These are phyloP conservation scores for Chironomus tepperi DNA, from an alignment of 1,140 invertebrate genomes.

Conservation along the genomic window DNA sequence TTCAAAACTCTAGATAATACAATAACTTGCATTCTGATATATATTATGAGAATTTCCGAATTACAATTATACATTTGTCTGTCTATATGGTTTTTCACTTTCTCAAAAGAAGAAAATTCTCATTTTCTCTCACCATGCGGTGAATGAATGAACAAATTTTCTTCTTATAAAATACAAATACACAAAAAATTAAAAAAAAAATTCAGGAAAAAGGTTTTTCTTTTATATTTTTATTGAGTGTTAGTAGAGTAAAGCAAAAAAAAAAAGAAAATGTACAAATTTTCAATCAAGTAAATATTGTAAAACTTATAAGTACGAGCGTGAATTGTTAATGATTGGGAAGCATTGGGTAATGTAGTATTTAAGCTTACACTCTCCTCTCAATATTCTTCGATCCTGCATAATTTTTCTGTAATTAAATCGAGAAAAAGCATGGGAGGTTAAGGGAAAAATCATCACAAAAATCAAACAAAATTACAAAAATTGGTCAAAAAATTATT, in stretches of 20 bases:
- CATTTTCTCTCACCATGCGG: neutral
- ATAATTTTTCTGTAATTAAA: neutral
- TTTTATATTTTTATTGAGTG: neutral
- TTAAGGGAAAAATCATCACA: neutral
- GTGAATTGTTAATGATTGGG: neutral
- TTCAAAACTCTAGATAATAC: too few relatives aligned
- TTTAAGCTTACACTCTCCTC: constrained; percentile 5
- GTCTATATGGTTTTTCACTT: neutral
- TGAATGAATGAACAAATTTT: constrained; percentile 1
- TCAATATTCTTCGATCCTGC: neutral
- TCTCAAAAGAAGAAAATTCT: neutral
- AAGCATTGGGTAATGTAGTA: neutral
- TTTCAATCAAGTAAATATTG: neutral
- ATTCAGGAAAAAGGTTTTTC: neutral
- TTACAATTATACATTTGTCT: neutral
- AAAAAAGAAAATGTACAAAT: neutral
- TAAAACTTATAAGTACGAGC: neutral
- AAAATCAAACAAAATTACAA: neutral
- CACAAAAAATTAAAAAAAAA: neutral
- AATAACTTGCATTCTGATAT: too few relatives aligned
- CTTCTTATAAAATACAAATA: neutral
- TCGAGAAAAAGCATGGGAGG: neutral
- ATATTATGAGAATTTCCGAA: neutral
- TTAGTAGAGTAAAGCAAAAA: neutral
- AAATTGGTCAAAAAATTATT: too few relatives aligned